phyloP scores from a whole-genome alignment of 2,797 vertebrate species.

The Erethizon dorsatum region DNA sequence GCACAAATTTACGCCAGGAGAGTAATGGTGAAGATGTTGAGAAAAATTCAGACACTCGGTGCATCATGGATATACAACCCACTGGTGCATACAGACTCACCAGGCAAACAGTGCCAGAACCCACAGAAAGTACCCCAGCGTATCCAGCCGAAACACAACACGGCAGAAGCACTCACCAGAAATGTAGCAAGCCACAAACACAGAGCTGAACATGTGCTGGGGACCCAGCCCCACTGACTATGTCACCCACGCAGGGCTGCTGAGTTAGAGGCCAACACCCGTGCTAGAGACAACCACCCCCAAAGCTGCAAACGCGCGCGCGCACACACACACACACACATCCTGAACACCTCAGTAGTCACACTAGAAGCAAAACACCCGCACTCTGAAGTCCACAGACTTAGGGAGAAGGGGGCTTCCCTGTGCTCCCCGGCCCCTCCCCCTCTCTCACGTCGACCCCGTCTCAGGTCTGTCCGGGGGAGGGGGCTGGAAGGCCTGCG shows the following conservation, averaged over 20 bases:
- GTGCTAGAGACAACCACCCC: background rate
- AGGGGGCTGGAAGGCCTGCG: constrained; percentile 78
- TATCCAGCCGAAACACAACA: background rate
- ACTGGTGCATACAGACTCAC: background rate
- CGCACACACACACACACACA: background rate
- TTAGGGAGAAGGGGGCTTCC: background rate
- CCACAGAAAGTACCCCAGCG: background rate
- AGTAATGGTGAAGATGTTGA: background rate
- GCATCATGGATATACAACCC: background rate
- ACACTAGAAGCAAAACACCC: background rate
- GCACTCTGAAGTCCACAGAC: background rate
- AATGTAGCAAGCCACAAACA: background rate
- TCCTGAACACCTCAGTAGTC: background rate
- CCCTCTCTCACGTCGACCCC: background rate
- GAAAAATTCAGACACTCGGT: background rate
- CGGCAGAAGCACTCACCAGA: background rate
- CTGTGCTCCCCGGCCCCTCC: too few relatives aligned
- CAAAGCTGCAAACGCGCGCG: background rate
- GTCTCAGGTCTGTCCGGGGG: background rate
- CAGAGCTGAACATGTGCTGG: background rate
- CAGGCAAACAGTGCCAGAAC: background rate
- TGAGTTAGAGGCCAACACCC: background rate
- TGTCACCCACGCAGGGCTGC: too few relatives aligned
- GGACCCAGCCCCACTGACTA: background rate
- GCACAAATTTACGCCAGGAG: background rate